Evolutionary conservation across 2,888 invertebrate genomes (phyloP).

Genomic region (Gibbula magus): DNA sequence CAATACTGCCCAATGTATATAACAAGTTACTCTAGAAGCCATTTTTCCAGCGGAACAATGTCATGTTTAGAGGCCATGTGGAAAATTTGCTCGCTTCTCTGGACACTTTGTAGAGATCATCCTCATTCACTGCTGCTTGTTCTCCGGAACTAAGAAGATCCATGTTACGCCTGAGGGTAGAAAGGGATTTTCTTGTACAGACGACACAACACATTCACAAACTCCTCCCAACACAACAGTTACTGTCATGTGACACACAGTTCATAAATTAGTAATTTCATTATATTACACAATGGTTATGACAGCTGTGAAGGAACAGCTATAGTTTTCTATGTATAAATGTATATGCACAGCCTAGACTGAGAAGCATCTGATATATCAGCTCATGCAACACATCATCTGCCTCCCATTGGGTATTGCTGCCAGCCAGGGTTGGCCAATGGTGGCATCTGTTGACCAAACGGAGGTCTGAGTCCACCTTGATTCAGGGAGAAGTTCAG

Average conservation of each 20-base stretch:
- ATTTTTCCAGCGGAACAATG: too few relatives aligned
- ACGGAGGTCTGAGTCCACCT: background rate
- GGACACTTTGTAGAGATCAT: background rate
- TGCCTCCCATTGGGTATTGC: slow-evolving; percentile 6
- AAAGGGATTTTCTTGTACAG: background rate
- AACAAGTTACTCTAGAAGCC: too few relatives aligned
- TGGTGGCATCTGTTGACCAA: slow-evolving; percentile 7
- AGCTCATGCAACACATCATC: background rate
- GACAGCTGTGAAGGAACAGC: background rate
- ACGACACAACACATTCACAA: slow-evolving; percentile 12
- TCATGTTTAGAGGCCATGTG: too few relatives aligned
- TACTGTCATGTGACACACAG: slow-evolving; percentile 2
- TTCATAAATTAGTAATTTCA: slow-evolving; percentile 12
- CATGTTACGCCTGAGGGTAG: slow-evolving; percentile 23
- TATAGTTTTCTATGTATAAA: background rate
- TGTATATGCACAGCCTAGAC: slow-evolving; percentile 4
- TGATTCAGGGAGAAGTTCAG: slow-evolving; percentile 13
- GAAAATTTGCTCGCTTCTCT: background rate
- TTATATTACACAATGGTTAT: slow-evolving; percentile 5
- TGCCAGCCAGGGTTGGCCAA: slow-evolving; percentile 1
- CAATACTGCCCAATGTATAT: too few relatives aligned
- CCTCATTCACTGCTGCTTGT: background rate
- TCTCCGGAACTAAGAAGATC: slow-evolving; percentile 20
- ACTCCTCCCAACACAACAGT: slow-evolving; percentile 17
- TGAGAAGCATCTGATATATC: background rate